Percentiles rank a stretch among this genome's conserved stretches.
Evolutionary conservation across 2,797 vertebrate species (phyloP).

Genomic region (Betta splendens): DNA sequence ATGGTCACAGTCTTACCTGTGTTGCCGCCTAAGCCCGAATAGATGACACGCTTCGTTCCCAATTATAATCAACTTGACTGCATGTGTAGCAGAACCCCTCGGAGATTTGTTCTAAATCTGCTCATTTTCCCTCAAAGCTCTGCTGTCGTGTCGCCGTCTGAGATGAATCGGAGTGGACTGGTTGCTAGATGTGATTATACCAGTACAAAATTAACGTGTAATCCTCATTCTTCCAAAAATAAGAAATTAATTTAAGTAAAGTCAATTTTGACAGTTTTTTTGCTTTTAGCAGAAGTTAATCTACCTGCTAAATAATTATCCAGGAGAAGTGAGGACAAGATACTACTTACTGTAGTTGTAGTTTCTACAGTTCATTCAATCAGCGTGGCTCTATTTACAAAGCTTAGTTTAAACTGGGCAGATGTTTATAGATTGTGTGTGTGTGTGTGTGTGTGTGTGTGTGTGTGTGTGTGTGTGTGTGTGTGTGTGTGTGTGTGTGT

Average conservation of each 20-base stretch:
- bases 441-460: too few species aligned
- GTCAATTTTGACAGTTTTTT: background rate
- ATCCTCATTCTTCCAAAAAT: background rate
- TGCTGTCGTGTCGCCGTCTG: conserved; percentile 2
- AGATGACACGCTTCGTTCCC: conserved; percentile 3
- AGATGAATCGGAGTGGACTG: conserved; percentile 24
- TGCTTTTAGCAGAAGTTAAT: conserved; percentile 9
- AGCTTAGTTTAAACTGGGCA: background rate
- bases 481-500: too few species aligned
- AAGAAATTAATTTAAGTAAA: too few species aligned
- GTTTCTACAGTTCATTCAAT: background rate
- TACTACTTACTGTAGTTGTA: background rate
- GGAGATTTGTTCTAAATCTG: conserved; percentile 36
- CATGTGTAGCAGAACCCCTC: background rate
- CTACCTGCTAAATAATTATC: conserved; percentile 1
- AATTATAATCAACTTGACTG: conserved; percentile 8
- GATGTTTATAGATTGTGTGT: too few species aligned
- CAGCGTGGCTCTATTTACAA: background rate
- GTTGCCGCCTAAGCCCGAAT: background rate
- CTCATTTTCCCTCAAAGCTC: conserved; percentile 24
- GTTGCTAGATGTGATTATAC: conserved; percentile 1
- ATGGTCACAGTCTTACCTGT: background rate
- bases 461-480: too few species aligned
- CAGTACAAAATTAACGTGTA: conserved; percentile 1
- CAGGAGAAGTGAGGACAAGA: background rate